These are phyloP conservation scores for Eupithecia dodoneata DNA, from an alignment of 2,888 invertebrate genomes.

Conservation along the genomic window DNA sequence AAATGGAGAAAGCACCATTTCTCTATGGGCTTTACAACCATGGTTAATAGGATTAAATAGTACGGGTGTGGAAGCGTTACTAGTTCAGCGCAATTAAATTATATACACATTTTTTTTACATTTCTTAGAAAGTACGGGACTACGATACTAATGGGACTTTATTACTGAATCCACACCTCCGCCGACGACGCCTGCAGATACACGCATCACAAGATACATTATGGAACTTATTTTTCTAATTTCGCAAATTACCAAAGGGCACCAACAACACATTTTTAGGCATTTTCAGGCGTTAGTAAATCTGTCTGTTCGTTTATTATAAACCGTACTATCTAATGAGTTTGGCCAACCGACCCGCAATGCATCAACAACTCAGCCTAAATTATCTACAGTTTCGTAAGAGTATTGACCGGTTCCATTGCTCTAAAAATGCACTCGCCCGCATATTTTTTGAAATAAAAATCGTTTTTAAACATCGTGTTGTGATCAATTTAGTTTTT, in stretches of 20 bases:
- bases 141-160: not conserved
- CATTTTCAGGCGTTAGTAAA: no score
- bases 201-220: no score
- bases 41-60: conserved; percentile 20
- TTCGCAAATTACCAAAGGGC: no score
- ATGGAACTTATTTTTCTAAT: no score
- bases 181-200: no score
- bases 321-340: not conserved
- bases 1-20: conserved; percentile 60
- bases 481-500: not conserved
- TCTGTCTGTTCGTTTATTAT: no score
- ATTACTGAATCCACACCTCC: no score
- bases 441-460: not conserved
- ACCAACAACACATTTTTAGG: no score
- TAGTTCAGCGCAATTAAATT: not conserved
- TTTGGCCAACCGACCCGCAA: not conserved
- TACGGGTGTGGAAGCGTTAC: conserved; percentile 17
- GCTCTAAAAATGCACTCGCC: not conserved
- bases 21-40: conserved; percentile 48
- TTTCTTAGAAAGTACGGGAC: not conserved
- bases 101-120: not conserved
- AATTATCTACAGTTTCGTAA: not conserved
- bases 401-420: not conserved
- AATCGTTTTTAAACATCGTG: not conserved
- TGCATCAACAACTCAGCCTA: not conserved